Conservation (phyloP, 1,140 invertebrate genomes). For the Pogonomyrmex barbatus region DNA sequence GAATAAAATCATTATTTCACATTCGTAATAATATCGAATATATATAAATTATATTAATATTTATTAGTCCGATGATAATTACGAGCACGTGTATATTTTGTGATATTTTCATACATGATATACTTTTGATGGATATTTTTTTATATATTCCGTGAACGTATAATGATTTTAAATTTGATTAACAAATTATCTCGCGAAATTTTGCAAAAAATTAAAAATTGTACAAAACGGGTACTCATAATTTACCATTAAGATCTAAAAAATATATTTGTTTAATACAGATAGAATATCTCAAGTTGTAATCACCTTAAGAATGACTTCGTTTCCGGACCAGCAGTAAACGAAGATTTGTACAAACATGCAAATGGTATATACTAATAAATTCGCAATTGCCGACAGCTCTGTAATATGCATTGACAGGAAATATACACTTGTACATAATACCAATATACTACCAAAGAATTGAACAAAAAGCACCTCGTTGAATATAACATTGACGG, state of each 20-base stretch:
- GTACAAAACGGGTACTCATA: too few species aligned
- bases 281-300: too few species aligned
- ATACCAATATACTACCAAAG: constrained; percentile 55
- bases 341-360: constrained; percentile 69
- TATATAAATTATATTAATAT: too few species aligned
- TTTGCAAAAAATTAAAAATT: too few species aligned
- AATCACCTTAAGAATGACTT: constrained; percentile 66
- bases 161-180: background rate
- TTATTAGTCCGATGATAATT: too few species aligned
- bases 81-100: too few species aligned
- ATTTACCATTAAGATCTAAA: too few species aligned
- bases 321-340: constrained; percentile 72
- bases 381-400: constrained; percentile 12
- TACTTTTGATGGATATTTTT: too few species aligned
- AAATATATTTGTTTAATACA: too few species aligned
- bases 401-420: constrained; percentile 64
- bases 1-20: background rate
- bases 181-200: background rate
- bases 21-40: background rate
- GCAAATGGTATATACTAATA: constrained; percentile 57
- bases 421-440: constrained; percentile 69
- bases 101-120: too few species aligned
- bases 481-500: constrained; percentile 60
- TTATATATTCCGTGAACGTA: too few species aligned
- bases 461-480: constrained; percentile 68